Base-by-base conservation (phyloP, 2,888 invertebrate species). In the Lasioglossum leucozonium region DNA sequence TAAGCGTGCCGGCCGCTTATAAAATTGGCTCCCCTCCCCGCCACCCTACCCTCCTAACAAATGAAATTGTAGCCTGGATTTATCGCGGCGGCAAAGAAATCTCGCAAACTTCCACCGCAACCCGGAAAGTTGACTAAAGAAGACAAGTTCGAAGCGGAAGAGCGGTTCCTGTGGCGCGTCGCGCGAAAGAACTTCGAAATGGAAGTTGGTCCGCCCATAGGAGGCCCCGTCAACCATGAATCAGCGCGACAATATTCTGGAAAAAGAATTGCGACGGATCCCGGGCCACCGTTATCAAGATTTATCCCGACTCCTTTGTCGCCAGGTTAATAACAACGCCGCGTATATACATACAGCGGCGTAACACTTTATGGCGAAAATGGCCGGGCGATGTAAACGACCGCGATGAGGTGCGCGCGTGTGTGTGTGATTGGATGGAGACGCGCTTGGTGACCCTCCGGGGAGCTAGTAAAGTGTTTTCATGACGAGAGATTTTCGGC, bases 391-490 rank as follows among this genome's bases (percentile, higher is more conserved):
- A 88, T 88, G 79, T 76, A 65, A 81, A 82, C 83, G 80, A 83
- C 77, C 71, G 72, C 71, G 77, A 79, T 79, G 44, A 37, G 11
- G 34, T 4, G 13, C 4, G 79, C 40, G 22, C 55, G 37, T 13
- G 22, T 42, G 42, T 42, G 42, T 42, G n/a, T 11, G 62, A 1
- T 77, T 55, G 22, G 72, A 26, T 18, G 22, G 72, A 62, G 82
- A 58, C 62, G 55, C 34, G 77, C 62, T 55, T 69, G 73, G 89
- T 76, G 83, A 87, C 81, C 83, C 91, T 79, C 91, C 30, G 30
- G 90, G 89, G 90, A 87, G 81, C 86, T 71, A 85, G 88, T 88
- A 90, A 91, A 90, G 90, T 90, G 90, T 90, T 90, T 90, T 88
- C 87, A 88, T 87, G 88, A 89, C 87, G 83, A 81, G 87, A 91